Evolutionary conservation across 2,113 vertebrate species (phyloP), one percentile per base, ranked within the genome.

Genomic region (Gambusia holbrooki): DNA sequence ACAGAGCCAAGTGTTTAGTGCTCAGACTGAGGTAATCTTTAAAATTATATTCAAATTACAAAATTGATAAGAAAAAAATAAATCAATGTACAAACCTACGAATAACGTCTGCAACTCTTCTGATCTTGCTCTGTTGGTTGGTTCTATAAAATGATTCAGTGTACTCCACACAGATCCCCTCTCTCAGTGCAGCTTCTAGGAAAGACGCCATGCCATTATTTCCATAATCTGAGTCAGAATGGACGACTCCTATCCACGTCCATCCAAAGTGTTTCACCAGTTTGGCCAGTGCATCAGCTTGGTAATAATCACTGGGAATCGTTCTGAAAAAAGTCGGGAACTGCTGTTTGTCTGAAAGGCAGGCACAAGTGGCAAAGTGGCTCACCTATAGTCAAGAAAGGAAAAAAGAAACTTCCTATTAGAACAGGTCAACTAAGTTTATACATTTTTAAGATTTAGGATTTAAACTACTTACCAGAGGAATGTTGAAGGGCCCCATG

Each of bases 211-310:
- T 94, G 10, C 91, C 93, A 19, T 89, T 86, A 78, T 93, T 93
- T 8, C 94, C 94, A 60, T 94, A 95, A 32, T 95, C 94, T 2
- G 92, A 88, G 77, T 95, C 93, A 0, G 93, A 93, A 0, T 86
- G 81, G 37, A 95, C 72, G 8, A 93, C 87, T 5, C 94, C 94
- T 3, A 95, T 93, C 94, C 94, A 95, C 0, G 88, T 94, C 94
- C 94, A 95, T 14, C 93, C 93, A 63, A 94, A 95, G 67, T 91
- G 77, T 33, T 32, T 32, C 32, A 32, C 32, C 32, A 32, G 32
- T 5, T 32, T 32, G 32, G 32, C 32, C 32, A 32, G 32, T 0
- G 32, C 32, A 5, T 5, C 32, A 5, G 32, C 32, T 32, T 32
- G 32, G 3, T 32, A 32, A 32, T 32, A 4, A 4, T 32, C 32